Conservation (phyloP, 2,113 vertebrate genomes). For the Parus major region DNA sequence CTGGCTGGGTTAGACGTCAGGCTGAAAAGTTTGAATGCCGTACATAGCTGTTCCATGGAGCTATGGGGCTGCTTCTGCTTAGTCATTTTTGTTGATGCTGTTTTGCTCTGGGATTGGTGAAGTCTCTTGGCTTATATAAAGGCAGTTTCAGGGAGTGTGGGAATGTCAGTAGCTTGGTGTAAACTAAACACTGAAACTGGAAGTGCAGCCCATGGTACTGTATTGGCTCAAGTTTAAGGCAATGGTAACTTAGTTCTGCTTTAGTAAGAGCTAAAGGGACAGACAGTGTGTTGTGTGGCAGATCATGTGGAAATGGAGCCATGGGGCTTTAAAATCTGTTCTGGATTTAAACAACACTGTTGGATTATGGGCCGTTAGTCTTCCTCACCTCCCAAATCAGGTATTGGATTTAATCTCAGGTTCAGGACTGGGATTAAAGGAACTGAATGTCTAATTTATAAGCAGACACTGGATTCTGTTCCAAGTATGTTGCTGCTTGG, state of each 20-base stretch:
- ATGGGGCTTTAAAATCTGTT: neutral
- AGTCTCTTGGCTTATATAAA: neutral
- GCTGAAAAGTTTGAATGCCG: conserved; percentile 21
- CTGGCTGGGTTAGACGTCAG: neutral
- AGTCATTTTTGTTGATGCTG: conserved; percentile 55
- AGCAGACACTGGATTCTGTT: neutral
- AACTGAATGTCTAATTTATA: conserved; percentile 6
- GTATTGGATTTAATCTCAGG: neutral
- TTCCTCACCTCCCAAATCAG: neutral
- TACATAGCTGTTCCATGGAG: conserved; percentile 30
- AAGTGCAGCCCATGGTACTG: neutral
- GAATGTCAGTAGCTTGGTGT: neutral
- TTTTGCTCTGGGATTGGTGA: conserved; percentile 33
- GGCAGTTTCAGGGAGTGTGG: conserved; percentile 24
- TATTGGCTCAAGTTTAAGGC: neutral
- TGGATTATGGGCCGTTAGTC: neutral
- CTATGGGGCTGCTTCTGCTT: conserved; percentile 62
- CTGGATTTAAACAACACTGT: neutral
- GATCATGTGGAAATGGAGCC: neutral
- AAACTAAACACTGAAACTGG: neutral
- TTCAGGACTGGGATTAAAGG: conserved; percentile 19
- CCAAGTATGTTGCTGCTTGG: neutral
- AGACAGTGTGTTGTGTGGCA: neutral
- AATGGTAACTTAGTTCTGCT: neutral
- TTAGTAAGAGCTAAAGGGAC: neutral